Conservation (phyloP, 2,888 invertebrate species). For the Drosophila parthenogenetica region DNA sequence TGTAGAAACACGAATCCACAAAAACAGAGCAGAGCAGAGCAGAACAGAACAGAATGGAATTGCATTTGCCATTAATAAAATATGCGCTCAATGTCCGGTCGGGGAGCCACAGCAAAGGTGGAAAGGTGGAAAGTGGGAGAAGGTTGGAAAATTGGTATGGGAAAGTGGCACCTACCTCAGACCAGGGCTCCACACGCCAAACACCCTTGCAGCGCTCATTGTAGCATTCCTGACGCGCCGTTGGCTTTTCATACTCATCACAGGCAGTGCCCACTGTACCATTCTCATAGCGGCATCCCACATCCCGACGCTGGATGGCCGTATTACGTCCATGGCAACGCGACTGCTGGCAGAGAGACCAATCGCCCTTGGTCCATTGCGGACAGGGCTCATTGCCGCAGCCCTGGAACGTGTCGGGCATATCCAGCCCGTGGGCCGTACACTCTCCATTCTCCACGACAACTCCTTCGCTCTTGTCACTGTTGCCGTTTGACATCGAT, state of each 20-base stretch:
- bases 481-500: slow-evolving; percentile 10
- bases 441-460: slow-evolving; percentile 88
- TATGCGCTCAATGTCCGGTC: slow-evolving; percentile 25
- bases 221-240: slow-evolving; percentile 92
- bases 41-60: slow-evolving; percentile 27
- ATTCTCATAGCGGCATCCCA: slow-evolving; percentile 86
- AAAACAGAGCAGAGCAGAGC: background rate
- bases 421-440: slow-evolving; percentile 89
- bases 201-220: slow-evolving; percentile 93
- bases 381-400: slow-evolving; percentile 90
- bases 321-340: slow-evolving; percentile 91
- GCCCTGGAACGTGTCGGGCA: slow-evolving; percentile 88
- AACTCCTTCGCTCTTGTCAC: slow-evolving; percentile 16
- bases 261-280: slow-evolving; percentile 86
- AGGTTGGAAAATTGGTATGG: background rate
- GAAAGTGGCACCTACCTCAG: slow-evolving; percentile 88
- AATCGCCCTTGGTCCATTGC: slow-evolving; percentile 89
- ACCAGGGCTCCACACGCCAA: slow-evolving; percentile 97
- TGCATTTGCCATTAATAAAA: slow-evolving; percentile 61
- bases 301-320: slow-evolving; percentile 90
- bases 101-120: background rate
- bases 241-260: slow-evolving; percentile 90
- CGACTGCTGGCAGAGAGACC: slow-evolving; percentile 90
- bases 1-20: slow-evolving; percentile 80
- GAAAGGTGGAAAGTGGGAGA: background rate